Evolutionary conservation across 1,140 invertebrate genomes (phyloP), one percentile per base, ranked within the genome.

Genomic region (Dreissena rostriformis): DNA sequence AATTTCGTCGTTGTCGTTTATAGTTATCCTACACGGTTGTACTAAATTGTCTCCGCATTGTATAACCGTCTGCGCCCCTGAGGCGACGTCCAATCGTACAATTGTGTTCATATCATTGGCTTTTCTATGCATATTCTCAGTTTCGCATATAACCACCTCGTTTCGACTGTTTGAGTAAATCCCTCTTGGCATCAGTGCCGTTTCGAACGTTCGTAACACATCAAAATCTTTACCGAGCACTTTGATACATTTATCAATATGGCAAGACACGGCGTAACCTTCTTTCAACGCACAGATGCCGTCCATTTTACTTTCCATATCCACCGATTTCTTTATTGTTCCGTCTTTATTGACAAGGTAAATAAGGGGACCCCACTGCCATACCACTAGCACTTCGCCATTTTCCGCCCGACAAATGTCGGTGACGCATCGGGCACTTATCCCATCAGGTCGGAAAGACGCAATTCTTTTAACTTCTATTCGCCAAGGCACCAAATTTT

Each of bases 1-100:
- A 2, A 84, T 84, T 24, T 84, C 82, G 19, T 74, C 82, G 51
- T 84, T 84, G 29, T 61, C 70, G 70, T 84, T 84, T 4, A 84
- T 65, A 24, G 82, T 74, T 39, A 84, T 68, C 19, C 82, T 22
- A 73, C 82, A 84, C n/a, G 82, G 82, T 24, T 84, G 82, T 17
- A 84, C n/a, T 0, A 84, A 39, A n/a, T 75, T 29, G 22, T 77
- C 74, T 11, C 52, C 39, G 28, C 73, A 77, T 17, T 14, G 19
- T 17, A 77, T 19, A 8, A 55, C 73, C 11, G 22, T 72, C 2
- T 55, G 12, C 0, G 19, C 19, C 0, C 29, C 66, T 19, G 52
- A n/a, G 1, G 57, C n/a, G 14, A 39, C 24, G 8, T 65, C 53
- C 15, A 84, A 26, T 51, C 72, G 76, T 53, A 77, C 0, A n/a